Evolutionary conservation across 2,113 vertebrate genomes (phyloP), one percentile per base, ranked within the genome.

Genomic region (Orycteropus afer): DNA sequence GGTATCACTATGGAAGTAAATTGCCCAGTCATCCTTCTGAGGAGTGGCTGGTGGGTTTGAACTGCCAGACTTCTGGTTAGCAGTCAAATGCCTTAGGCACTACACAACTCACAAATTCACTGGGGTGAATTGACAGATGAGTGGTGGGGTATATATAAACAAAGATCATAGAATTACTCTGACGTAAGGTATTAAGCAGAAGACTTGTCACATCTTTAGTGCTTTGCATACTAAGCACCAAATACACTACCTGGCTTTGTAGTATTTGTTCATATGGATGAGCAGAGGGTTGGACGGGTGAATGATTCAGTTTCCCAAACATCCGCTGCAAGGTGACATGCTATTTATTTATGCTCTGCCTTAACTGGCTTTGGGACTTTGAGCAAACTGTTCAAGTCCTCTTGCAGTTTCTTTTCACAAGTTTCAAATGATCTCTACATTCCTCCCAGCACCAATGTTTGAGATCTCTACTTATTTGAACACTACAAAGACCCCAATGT

Each of bases 311-410:
- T 37, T n/a, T 49, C 63, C 51, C 76, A 42, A 2, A 42, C 2
- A 13, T n/a, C 55, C 55, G 91, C 61, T 27, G 32, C 37, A 11
- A 47, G 34, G 5, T 2, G 1, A 4, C 25, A 20, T 78, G 20
- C 15, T 11, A 0, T 2, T 25, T 2, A 7, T 40, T 63, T 25
- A 37, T 2, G 0, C 22, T 40, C 32, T 61, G 57, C 23, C 81
- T 40, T 5, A 14, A 12, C 8, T 51, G 80, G 59, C 37, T 22
- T 11, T 6, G 3, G 69, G 42, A 13, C 40, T 3, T 17, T 1
- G 5, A 6, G 63, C 14, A 51, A 42, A 78, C 53, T 3, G 18
- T 7, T 32, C 5, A 78, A 37, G 25, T 3, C 1, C n/a, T 32
- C 74, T 18, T 40, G 7, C 0, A 5, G 34, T 34, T 77, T 53